Evolutionary conservation across 2,888 invertebrate genomes (phyloP).

Genomic region (Microctonus hyperodae): DNA sequence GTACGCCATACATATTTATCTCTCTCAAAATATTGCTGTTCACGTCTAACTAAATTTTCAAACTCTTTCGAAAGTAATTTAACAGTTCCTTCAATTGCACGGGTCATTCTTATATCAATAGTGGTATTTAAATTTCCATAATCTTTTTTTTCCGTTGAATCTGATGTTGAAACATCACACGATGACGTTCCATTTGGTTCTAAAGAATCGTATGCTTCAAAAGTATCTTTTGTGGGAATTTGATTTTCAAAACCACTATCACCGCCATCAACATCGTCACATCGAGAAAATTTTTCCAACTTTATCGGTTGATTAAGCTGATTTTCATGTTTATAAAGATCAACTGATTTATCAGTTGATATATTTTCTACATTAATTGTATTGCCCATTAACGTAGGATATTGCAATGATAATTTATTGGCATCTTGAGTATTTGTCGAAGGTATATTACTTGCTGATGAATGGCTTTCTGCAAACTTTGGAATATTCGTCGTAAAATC

Average conservation of each 20-base stretch:
- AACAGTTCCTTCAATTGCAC: slow-evolving; percentile 58
- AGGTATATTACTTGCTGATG: neutral
- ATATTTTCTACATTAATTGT: neutral
- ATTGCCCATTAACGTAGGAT: neutral
- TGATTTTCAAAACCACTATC: slow-evolving; percentile 45
- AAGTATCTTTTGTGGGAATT: slow-evolving; percentile 52
- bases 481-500: neutral
- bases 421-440: neutral
- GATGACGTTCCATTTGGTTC: slow-evolving; percentile 42
- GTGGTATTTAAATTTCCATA: slow-evolving; percentile 35
- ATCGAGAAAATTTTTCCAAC: slow-evolving; percentile 9
- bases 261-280: slow-evolving; percentile 21
- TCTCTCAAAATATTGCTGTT: slow-evolving; percentile 52
- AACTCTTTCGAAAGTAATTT: slow-evolving; percentile 58
- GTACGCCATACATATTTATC: slow-evolving; percentile 45
- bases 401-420: neutral
- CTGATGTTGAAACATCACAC: slow-evolving; percentile 36
- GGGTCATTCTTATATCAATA: slow-evolving; percentile 52
- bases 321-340: neutral
- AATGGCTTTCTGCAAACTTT: neutral
- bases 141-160: slow-evolving; percentile 19
- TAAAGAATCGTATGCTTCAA: slow-evolving; percentile 53
- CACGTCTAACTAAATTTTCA: slow-evolving; percentile 54
- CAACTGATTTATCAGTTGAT: neutral
- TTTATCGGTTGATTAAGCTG: slow-evolving; percentile 5